Evolutionary conservation across 2,888 invertebrate species (phyloP), one percentile per base, ranked within the genome.

Genomic region (Cetonia aurata): DNA sequence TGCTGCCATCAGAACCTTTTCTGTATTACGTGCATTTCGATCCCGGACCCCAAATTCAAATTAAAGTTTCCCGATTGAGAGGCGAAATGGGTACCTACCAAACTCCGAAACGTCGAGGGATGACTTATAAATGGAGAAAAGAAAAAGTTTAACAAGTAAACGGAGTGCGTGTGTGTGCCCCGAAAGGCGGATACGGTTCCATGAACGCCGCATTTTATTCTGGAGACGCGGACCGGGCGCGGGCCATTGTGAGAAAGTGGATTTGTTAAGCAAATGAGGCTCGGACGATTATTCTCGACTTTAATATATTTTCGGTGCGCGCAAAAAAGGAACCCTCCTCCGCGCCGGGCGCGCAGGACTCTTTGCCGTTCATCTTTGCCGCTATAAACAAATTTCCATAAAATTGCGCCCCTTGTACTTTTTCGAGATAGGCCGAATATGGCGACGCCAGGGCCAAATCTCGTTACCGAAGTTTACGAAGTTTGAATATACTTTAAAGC

Each of bases 181-280:
- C 13, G n/a, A 15, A 8, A 13, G 37, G 37, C 37, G 10, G 25
- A 31, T 25, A 31, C 8, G 17, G 19, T 41, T 19, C 42, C 42
- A 19, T 17, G 50, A 52, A 41, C 50, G 15, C 50, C 62, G 17
- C 33, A 65, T 37, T 65, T 65, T 50, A 65, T 65, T 52, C 41
- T 46, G 37, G 19, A 13, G 17, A 65, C 50, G 37, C 17, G n/a
- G 19, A 65, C 31, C 56, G 56, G 41, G 37, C 13, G 10, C 37
- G 57, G 42, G 19, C 50, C 37, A 52, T 41, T 52, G 62, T 65
- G 15, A 52, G 46, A 67, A 46, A 41, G 33, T 15, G 46, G 56
- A 57, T 67, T 67, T 67, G 67, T 67, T 48, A 67, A 67, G 53
- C 67, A 67, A 67, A 67, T 67, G 67, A 67, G 67, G 37, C 48